Conservation (phyloP, 2,797 vertebrate genomes). For the Sciaenops ocellatus region DNA sequence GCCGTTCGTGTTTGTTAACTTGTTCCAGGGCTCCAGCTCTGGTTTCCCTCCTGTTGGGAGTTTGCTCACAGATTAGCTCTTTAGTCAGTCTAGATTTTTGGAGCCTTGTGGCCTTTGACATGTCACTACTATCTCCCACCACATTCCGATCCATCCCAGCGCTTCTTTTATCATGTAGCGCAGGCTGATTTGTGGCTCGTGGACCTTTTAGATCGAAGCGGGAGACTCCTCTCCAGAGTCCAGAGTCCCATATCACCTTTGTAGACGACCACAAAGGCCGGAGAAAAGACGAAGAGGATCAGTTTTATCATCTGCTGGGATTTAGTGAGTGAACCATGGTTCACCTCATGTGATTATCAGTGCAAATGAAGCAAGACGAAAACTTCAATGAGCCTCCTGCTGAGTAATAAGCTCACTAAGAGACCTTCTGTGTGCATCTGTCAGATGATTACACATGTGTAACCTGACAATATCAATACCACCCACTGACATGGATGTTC, state of each 20-base stretch:
- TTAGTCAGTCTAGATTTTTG: slow-evolving; percentile 62
- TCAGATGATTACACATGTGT: slow-evolving; percentile 70
- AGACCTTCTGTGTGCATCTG: slow-evolving; percentile 66
- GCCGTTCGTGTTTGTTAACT: slow-evolving; percentile 44
- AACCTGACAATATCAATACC: slow-evolving; percentile 62
- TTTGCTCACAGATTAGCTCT: slow-evolving; percentile 67
- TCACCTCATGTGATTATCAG: slow-evolving; percentile 79
- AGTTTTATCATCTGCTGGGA: slow-evolving; percentile 70
- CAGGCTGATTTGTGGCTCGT: slow-evolving; percentile 74
- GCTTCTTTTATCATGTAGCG: slow-evolving; percentile 71
- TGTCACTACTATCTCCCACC: slow-evolving; percentile 69
- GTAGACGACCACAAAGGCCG: slow-evolving; percentile 54
- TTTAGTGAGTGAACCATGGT: slow-evolving; percentile 68
- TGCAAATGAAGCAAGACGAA: slow-evolving; percentile 79
- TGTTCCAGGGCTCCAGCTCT: slow-evolving; percentile 52
- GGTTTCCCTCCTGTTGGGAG: slow-evolving; percentile 54
- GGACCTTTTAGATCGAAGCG: slow-evolving; percentile 58
- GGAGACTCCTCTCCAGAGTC: slow-evolving; percentile 57
- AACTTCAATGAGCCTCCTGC: slow-evolving; percentile 75
- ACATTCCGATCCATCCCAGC: slow-evolving; percentile 77
- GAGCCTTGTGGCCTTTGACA: slow-evolving; percentile 76
- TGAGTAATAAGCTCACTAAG: slow-evolving; percentile 66
- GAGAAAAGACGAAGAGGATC: slow-evolving; percentile 60
- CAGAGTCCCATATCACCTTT: slow-evolving; percentile 61
- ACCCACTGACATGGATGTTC: slow-evolving; percentile 57